A percentile compares a stretch with the other conserved stretches of the same genome.
Conservation (phyloP, 2,888 invertebrate genomes). For the Aricia artaxerxes region DNA sequence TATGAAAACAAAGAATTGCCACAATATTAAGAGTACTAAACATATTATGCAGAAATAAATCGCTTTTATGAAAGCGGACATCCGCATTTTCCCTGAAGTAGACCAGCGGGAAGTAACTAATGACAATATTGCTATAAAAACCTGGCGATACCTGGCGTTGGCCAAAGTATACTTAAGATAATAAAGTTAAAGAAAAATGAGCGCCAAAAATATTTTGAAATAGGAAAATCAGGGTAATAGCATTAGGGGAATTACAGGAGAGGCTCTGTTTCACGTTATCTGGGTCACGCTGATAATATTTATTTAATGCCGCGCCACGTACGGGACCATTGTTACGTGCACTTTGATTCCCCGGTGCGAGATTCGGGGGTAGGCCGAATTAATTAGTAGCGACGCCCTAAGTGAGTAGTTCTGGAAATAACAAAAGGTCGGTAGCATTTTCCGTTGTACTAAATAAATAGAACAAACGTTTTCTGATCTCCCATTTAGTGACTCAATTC, state of each 20-base stretch:
- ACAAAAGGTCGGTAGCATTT: neutral
- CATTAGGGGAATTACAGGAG: constrained; percentile 30
- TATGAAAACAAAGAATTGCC: neutral
- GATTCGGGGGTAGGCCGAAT: neutral
- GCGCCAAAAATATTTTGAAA: constrained; percentile 16
- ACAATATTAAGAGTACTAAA: neutral
- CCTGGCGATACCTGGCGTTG: neutral
- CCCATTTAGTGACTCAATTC: neutral
- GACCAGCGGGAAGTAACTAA: neutral
- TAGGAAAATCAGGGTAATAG: constrained; percentile 24
- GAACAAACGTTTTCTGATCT: neutral
- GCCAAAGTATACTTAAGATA: constrained; percentile 1
- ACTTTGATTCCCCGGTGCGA: constrained; percentile 21
- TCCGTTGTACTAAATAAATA: neutral
- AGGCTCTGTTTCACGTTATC: constrained; percentile 37
- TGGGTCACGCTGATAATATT: constrained; percentile 41
- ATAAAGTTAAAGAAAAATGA: constrained; percentile 19
- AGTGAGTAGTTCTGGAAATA: neutral
- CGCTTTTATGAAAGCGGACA: neutral
- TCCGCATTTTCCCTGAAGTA: neutral
- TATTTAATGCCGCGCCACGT: constrained; percentile 42
- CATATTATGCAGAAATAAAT: neutral
- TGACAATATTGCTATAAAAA: constrained; percentile 6
- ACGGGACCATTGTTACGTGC: constrained; percentile 35
- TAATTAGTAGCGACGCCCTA: constrained; percentile 13